Evolutionary conservation across 2,888 invertebrate genomes (phyloP), one percentile per base, ranked within the genome.

Genomic region (Rhagium mordax): DNA sequence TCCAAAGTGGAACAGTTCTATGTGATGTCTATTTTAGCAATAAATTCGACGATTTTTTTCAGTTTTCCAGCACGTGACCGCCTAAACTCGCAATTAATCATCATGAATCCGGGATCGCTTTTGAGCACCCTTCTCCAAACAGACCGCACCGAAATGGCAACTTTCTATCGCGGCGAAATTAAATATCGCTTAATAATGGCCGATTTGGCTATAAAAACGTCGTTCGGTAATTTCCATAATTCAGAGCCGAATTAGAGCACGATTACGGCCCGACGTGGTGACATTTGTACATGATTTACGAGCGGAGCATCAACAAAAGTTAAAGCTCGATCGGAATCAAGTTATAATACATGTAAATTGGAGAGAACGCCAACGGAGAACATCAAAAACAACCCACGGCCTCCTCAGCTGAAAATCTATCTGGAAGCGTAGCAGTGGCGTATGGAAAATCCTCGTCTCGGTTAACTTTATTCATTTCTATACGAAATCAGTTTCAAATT

Each of bases 301-400:
- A 33, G 33, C n/a, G 48, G 10, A 13, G 66, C 41, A 3, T 15
- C 51, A 16, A 18, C 49, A 29, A 20, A 53, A 29, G 62, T 62
- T 70, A 51, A n/a, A 29, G 55, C 61, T 61, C 51, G 76, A 76
- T 73, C 55, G 75, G 76, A 79, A 79, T 78, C 77, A 77, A 78
- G 74, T 77, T 76, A 75, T 75, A 78, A 78, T 76, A 66, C 74
- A 80, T 80, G 80, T 75, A 80, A 79, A 80, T 80, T 79, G 79
- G 71, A 76, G 70, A 47, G 48, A 24, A 57, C 57, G 57, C 57
- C 21, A 27, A 62, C 41, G 61, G 8, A 10, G 80, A 79, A 80
- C 80, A 78, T 80, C 80, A 78, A 80, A 78, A 80, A 80, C 80
- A 78, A 74, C 18, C 66, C 65, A 60, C 57, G 64, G 59, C 29